Evolutionary conservation across 2,113 vertebrate genomes (phyloP).

Genomic region (Silurus meridionalis): DNA sequence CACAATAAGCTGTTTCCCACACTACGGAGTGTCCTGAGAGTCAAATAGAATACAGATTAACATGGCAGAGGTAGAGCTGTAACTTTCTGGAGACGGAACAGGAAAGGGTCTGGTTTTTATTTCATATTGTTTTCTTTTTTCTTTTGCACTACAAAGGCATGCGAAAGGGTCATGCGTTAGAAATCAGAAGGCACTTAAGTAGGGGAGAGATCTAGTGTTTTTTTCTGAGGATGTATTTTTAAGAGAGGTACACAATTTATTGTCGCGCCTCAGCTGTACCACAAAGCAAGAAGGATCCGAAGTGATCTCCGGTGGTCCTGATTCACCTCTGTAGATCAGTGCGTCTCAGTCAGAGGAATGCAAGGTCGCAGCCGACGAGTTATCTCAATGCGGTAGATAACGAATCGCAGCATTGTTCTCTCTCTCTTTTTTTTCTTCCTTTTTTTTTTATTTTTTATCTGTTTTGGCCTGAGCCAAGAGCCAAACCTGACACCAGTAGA

Average conservation of each 20-base stretch:
- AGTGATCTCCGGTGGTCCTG: not conserved
- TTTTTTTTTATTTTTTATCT: not conserved
- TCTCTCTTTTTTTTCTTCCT: not conserved
- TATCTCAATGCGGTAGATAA: not conserved
- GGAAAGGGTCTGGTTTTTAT: too few species aligned
- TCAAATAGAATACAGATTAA: too few species aligned
- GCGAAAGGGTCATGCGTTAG: too few species aligned
- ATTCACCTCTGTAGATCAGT: not conserved
- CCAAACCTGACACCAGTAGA: not conserved
- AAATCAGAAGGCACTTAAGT: too few species aligned
- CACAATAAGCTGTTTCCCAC: too few species aligned
- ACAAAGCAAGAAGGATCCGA: not conserved
- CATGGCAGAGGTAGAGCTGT: too few species aligned
- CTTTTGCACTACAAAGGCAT: too few species aligned
- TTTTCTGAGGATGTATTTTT: not conserved
- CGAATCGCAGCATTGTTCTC: too few species aligned
- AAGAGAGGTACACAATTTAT: not conserved
- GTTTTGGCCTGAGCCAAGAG: constrained; percentile 34
- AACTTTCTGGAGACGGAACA: too few species aligned
- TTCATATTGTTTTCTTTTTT: too few species aligned
- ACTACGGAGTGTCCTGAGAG: too few species aligned
- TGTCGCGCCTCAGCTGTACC: not conserved
- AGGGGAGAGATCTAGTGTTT: not conserved
- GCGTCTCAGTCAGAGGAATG: not conserved
- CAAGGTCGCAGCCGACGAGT: not conserved